Conservation (phyloP, 2,797 vertebrate species). For the Mycteria americana region DNA sequence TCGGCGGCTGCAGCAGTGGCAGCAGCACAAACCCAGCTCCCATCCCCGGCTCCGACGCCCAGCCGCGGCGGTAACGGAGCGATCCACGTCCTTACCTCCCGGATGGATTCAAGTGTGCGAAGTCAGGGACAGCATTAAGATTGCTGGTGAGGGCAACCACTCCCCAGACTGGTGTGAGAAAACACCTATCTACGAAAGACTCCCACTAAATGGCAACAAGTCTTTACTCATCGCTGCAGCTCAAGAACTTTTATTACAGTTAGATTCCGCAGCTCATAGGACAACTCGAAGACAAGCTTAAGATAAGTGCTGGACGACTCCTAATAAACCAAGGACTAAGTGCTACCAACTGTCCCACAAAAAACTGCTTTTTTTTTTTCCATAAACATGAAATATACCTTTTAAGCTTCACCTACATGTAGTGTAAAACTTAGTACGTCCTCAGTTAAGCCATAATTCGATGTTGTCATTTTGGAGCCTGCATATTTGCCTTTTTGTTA, state of each 20-base stretch:
- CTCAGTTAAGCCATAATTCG: neutral
- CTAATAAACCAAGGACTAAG: neutral
- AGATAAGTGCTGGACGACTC: neutral
- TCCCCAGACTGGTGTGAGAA: neutral
- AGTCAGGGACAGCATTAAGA: neutral
- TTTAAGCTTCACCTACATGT: neutral
- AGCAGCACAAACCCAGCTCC: neutral
- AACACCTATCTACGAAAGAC: neutral
- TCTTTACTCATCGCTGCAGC: neutral
- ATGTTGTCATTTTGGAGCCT: neutral
- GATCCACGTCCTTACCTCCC: neutral
- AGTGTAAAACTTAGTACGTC: neutral
- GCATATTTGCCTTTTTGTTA: neutral
- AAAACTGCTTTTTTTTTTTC: neutral
- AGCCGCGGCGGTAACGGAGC: neutral
- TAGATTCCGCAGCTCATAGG: neutral
- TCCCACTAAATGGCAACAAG: neutral
- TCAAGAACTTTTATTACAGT: neutral
- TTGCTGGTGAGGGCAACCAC: neutral
- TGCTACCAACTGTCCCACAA: neutral
- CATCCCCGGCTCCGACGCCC: no score
- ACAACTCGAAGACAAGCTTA: neutral
- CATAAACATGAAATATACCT: neutral
- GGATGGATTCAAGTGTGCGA: neutral
- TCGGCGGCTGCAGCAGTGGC: neutral